Percentiles rank a stretch among this genome's conserved stretches.
Evolutionary conservation across 2,888 invertebrate genomes (phyloP).

Genomic region (Agonopterix subpropinquella): DNA sequence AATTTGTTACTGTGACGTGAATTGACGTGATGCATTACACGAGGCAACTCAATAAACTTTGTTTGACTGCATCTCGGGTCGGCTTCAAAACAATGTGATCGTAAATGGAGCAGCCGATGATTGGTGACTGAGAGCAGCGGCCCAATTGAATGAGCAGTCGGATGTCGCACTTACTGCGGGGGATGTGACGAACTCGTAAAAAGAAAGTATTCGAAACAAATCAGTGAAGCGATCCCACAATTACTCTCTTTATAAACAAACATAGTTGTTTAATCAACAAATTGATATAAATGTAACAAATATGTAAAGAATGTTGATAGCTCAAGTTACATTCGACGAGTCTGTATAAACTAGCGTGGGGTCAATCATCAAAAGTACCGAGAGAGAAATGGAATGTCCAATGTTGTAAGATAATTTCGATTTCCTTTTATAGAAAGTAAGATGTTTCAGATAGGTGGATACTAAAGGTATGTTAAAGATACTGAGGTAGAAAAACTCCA

Average conservation of each 20-base stretch:
- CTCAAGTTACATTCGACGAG: conserved; percentile 28
- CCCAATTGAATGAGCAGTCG: conserved; percentile 52
- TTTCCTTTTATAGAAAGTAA: conserved; percentile 75
- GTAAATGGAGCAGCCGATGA: conserved; percentile 50
- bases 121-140: conserved; percentile 17
- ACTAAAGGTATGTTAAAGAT: conserved; percentile 43
- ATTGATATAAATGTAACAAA: conserved; percentile 17
- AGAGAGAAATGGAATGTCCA: conserved; percentile 69
- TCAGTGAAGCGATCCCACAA: not conserved
- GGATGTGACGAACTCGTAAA: conserved; percentile 24
- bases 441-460: conserved; percentile 55
- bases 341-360: conserved; percentile 49
- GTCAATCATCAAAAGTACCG: conserved; percentile 64
- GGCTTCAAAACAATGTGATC: conserved; percentile 45
- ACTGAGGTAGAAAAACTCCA: conserved; percentile 14
- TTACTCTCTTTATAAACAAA: conserved; percentile 4
- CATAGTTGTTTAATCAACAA: conserved; percentile 14
- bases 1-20: conserved; percentile 33
- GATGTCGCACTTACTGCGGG: conserved; percentile 42
- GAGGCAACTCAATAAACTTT: conserved; percentile 35
- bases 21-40: conserved; percentile 23
- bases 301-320: conserved; percentile 42
- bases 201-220: conserved; percentile 11
- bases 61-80: conserved; percentile 35
- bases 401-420: conserved; percentile 68